phyloP scores from a whole-genome alignment of 2,797 vertebrate species.

The Brotula barbata region DNA sequence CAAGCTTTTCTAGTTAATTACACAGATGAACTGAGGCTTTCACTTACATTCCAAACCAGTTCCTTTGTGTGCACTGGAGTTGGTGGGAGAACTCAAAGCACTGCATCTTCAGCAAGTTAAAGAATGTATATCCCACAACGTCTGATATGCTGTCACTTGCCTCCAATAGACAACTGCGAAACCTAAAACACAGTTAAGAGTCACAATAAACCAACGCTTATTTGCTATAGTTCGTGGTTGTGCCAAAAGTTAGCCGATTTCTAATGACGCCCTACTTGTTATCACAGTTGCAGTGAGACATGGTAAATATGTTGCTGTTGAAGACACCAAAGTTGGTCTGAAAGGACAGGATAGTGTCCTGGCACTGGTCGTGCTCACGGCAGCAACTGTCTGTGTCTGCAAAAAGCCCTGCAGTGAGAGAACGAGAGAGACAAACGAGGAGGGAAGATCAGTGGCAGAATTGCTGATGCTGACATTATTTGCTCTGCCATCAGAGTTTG shows the following conservation, averaged over 20 bases:
- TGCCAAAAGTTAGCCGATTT: too few relatives aligned
- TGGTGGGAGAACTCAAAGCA: slow-evolving; percentile 85
- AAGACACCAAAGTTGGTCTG: slow-evolving; percentile 84
- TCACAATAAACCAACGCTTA: too few relatives aligned
- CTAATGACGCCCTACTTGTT: slow-evolving; percentile 54
- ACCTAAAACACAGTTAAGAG: slow-evolving; percentile 68
- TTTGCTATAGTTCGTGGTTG: too few relatives aligned
- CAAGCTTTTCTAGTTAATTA: not conserved
- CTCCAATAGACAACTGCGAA: slow-evolving; percentile 79
- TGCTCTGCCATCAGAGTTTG: too few relatives aligned
- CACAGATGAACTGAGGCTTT: not conserved
- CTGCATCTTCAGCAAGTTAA: slow-evolving; percentile 85
- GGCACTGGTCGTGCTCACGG: slow-evolving; percentile 87
- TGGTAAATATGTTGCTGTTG: slow-evolving; percentile 87
- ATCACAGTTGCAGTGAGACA: slow-evolving; percentile 91
- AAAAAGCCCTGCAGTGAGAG: slow-evolving; percentile 70
- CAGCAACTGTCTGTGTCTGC: slow-evolving; percentile 85
- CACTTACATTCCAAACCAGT: slow-evolving; percentile 88
- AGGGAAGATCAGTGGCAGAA: too few relatives aligned
- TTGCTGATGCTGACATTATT: too few relatives aligned
- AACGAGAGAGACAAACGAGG: too few relatives aligned
- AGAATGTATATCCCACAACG: slow-evolving; percentile 86
- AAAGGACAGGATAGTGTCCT: slow-evolving; percentile 82
- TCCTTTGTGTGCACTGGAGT: slow-evolving; percentile 80
- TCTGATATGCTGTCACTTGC: slow-evolving; percentile 80